phyloP scores from a whole-genome alignment of 2,797 vertebrate species.

The Phyllotis vaccarum region DNA sequence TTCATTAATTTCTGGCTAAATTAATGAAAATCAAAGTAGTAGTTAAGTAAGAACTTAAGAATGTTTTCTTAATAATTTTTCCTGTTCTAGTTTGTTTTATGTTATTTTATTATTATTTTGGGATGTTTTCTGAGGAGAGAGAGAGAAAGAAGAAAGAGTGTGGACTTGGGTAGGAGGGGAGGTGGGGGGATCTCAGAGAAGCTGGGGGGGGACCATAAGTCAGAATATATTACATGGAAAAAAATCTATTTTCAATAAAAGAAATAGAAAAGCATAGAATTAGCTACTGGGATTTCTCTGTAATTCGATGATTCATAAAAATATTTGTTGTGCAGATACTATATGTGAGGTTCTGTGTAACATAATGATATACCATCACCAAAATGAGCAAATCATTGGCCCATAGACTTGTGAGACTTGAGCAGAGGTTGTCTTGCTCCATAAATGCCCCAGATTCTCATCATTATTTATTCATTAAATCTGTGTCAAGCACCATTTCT shows the following conservation, averaged over 20 bases:
- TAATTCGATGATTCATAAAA: slow-evolving; percentile 22
- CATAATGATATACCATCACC: not conserved
- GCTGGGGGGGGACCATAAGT: not conserved
- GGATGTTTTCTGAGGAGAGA: not conserved
- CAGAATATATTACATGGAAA: not conserved
- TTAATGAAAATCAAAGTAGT: not conserved
- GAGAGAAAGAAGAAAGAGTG: not conserved
- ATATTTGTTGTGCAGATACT: slow-evolving; percentile 15
- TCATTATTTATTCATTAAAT: not conserved
- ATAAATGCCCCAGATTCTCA: not conserved
- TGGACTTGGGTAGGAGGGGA: not conserved
- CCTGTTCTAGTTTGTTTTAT: not conserved
- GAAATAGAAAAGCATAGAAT: not conserved
- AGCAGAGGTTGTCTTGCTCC: not conserved
- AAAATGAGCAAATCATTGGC: not conserved
- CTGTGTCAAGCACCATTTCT: slow-evolving; percentile 8
- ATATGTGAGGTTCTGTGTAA: not conserved
- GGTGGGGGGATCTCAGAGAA: too few species aligned
- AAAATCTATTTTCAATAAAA: not conserved
- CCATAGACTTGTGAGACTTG: not conserved
- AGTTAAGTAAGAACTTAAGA: slow-evolving; percentile 16
- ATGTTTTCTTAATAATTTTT: slow-evolving; percentile 3
- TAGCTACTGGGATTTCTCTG: not conserved
- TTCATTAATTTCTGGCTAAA: slow-evolving; percentile 8
- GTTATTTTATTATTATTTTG: not conserved